These are phyloP conservation scores for Gymnorhina tibicen DNA, from an alignment of 2,113 vertebrate species.

Conservation along the genomic window DNA sequence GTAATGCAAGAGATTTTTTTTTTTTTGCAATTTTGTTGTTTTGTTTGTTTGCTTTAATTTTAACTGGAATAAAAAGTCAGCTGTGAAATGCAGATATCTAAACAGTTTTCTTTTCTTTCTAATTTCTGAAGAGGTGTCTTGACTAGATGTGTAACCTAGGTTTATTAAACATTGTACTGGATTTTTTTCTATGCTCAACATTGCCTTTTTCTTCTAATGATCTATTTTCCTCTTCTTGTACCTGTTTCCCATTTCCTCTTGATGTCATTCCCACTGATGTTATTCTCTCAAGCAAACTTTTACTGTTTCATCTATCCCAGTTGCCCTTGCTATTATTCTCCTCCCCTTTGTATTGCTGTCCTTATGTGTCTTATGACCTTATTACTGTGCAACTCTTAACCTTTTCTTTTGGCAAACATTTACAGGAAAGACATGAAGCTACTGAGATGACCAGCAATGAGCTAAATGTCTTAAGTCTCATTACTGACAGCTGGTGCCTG, in stretches of 20 bases:
- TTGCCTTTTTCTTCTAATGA: slow-evolving; percentile 15
- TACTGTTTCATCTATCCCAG: slow-evolving; percentile 13
- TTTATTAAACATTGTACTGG: background rate
- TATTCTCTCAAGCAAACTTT: slow-evolving; percentile 25
- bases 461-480: background rate
- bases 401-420: slow-evolving; percentile 21
- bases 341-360: slow-evolving; percentile 8
- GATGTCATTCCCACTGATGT: background rate
- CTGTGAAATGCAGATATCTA: background rate
- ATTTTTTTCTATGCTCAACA: background rate
- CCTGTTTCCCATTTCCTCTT: background rate
- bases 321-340: slow-evolving; percentile 13
- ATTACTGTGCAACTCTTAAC: slow-evolving; percentile 26
- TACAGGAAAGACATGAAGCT: slow-evolving; percentile 12
- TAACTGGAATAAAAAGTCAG: background rate
- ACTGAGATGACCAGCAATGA: background rate
- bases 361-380: slow-evolving; percentile 23
- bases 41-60: background rate
- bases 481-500: background rate
- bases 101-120: background rate
- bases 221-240: background rate
- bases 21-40: background rate
- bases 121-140: background rate
- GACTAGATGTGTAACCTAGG: background rate
- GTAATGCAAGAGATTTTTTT: background rate